Conservation (phyloP, 2,888 invertebrate genomes). For the Chymomyza caudatula region DNA sequence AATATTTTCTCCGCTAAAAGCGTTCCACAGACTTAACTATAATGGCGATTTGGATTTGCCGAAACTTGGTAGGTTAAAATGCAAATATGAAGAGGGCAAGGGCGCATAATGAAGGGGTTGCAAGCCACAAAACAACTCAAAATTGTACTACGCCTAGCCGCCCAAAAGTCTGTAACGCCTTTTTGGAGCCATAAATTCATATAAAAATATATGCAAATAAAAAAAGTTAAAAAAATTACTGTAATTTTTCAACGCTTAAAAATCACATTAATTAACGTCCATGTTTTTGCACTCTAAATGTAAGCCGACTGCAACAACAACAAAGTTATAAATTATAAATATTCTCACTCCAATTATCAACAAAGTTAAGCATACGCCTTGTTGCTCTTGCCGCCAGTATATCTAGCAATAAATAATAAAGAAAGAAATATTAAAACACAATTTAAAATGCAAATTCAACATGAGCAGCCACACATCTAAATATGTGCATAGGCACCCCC, state of each 20-base stretch:
- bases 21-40: too few species aligned
- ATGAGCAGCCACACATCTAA: slow-evolving; percentile 17
- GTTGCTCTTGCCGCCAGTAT: slow-evolving; percentile 44
- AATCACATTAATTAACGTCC: slow-evolving; percentile 57
- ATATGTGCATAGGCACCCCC: not conserved
- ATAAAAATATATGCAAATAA: slow-evolving; percentile 11
- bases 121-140: not conserved
- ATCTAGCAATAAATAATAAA: slow-evolving; percentile 60
- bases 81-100: not conserved
- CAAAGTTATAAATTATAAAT: slow-evolving; percentile 56
- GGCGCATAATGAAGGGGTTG: slow-evolving; percentile 8
- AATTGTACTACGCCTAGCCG: not conserved
- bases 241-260: slow-evolving; percentile 44
- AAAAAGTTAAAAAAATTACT: slow-evolving; percentile 20
- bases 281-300: slow-evolving; percentile 37
- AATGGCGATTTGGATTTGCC: not conserved
- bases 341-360: slow-evolving; percentile 72
- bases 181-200: slow-evolving; percentile 39
- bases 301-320: slow-evolving; percentile 15
- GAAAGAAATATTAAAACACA: slow-evolving; percentile 50
- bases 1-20: too few species aligned
- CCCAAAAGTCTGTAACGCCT: slow-evolving; percentile 39
- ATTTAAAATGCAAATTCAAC: slow-evolving; percentile 68
- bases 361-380: slow-evolving; percentile 68
- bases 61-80: not conserved